These are phyloP conservation scores for Papilio polyxenes DNA, from an alignment of 1,140 invertebrate genomes.

Conservation along the genomic window DNA sequence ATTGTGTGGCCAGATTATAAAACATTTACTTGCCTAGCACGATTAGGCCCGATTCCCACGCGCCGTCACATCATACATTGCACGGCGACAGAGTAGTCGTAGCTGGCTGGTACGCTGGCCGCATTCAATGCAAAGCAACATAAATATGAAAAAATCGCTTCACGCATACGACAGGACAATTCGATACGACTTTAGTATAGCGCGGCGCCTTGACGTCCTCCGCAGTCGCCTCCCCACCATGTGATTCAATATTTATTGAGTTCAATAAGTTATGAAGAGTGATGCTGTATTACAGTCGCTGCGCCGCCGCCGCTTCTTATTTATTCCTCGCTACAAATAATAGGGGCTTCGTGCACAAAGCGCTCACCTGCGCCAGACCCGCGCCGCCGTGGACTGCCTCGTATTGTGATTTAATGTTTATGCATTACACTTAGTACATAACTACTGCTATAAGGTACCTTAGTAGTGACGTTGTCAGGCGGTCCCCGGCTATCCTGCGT, in stretches of 20 bases:
- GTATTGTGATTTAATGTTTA: not conserved
- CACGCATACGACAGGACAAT: not conserved
- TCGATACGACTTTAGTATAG: not conserved
- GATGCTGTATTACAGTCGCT: not conserved
- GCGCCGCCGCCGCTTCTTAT: not conserved
- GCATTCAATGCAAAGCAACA: too few species aligned
- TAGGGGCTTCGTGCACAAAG: conserved; percentile 5
- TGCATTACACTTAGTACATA: not conserved
- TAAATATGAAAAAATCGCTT: too few species aligned
- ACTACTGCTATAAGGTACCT: too few species aligned
- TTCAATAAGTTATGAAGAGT: not conserved
- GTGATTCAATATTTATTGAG: not conserved
- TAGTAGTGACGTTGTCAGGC: too few species aligned
- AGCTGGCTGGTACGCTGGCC: too few species aligned
- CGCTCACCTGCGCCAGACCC: not conserved
- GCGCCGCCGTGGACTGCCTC: not conserved
- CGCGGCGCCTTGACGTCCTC: not conserved
- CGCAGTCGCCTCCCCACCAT: not conserved
- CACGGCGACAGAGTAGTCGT: too few species aligned
- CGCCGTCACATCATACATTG: too few species aligned
- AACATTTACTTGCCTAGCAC: too few species aligned
- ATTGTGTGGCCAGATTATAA: too few species aligned
- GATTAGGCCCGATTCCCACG: too few species aligned
- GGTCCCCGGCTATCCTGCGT: too few species aligned
- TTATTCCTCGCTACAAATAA: conserved; percentile 26